Percentiles rank a stretch among this genome's conserved stretches.
Evolutionary conservation across 1,140 invertebrate genomes (phyloP).

Genomic region (Cydia strobilella): DNA sequence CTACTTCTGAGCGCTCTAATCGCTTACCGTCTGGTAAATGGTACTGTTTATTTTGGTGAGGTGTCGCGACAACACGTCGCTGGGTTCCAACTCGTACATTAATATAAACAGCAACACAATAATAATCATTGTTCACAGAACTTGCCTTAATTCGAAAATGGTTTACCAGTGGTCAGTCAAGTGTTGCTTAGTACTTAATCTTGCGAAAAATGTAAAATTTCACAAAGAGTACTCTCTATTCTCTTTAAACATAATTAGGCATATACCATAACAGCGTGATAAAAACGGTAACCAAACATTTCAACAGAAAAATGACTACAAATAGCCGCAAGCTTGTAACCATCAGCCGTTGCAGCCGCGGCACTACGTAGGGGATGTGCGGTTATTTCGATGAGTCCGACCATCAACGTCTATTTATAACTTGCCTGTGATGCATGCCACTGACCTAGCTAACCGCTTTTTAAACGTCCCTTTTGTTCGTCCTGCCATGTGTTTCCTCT

Average conservation of each 20-base stretch:
- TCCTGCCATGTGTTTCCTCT: slow-evolving; percentile 6
- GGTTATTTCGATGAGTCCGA: slow-evolving; percentile 47
- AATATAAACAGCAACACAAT: not conserved
- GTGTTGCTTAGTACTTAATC: not conserved
- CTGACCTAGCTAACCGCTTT: slow-evolving; percentile 57
- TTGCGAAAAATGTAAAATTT: not conserved
- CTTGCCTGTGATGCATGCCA: slow-evolving; percentile 49
- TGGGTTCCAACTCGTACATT: too few species aligned
- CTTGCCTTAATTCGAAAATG: not conserved
- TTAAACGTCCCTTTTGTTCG: slow-evolving; percentile 8
- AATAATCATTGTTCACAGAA: not conserved
- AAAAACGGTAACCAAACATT: slow-evolving; percentile 22
- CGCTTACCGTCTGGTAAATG: slow-evolving; percentile 18
- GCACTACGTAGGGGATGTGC: slow-evolving; percentile 44
- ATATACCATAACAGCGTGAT: slow-evolving; percentile 23
- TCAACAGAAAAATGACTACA: slow-evolving; percentile 26
- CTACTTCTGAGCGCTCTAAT: slow-evolving; percentile 36
- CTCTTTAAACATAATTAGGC: slow-evolving; percentile 3
- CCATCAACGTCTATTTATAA: slow-evolving; percentile 58
- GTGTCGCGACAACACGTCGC: too few species aligned
- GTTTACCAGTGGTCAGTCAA: not conserved
- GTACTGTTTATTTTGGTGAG: not conserved
- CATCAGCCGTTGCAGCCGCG: slow-evolving; percentile 34
- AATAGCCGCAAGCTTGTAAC: slow-evolving; percentile 27
- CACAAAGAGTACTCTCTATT: not conserved